A percentile compares a stretch with the other conserved stretches of the same genome.
phyloP scores from a whole-genome alignment of 2,888 invertebrate species.

The Barypeithes pellucidus region DNA sequence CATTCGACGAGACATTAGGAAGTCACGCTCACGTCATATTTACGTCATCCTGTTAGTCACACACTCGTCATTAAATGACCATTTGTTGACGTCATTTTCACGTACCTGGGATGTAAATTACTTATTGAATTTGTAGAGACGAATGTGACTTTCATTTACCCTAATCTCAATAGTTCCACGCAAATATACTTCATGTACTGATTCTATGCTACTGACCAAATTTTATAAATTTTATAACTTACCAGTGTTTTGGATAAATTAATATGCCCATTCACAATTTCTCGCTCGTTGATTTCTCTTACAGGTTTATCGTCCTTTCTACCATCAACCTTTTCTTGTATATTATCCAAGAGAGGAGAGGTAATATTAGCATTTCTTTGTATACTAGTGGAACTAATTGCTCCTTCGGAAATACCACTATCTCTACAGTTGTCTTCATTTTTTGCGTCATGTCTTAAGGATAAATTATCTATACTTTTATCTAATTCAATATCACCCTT shows the following conservation, averaged over 20 bases:
- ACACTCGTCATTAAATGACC: too few species aligned
- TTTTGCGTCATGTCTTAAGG: not conserved
- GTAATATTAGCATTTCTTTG: not conserved
- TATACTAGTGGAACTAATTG: not conserved
- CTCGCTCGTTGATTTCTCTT: not conserved
- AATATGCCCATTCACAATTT: not conserved
- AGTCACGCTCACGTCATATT: too few species aligned
- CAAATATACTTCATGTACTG: too few species aligned
- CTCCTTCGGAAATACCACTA: not conserved
- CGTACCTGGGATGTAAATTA: too few species aligned
- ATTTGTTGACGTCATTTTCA: too few species aligned
- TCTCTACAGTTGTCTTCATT: not conserved
- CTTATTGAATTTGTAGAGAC: too few species aligned
- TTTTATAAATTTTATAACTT: not conserved
- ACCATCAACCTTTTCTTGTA: conserved; percentile 45
- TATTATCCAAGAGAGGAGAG: conserved; percentile 43
- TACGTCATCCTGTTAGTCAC: too few species aligned
- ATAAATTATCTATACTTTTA: not conserved
- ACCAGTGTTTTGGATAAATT: not conserved
- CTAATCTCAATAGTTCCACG: too few species aligned
- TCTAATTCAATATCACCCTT: not conserved
- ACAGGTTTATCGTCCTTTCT: not conserved
- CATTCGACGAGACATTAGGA: too few species aligned
- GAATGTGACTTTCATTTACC: too few species aligned
- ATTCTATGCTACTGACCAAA: too few species aligned